phyloP scores from a whole-genome alignment of 2,888 invertebrate genomes.

The Phortica magna region DNA sequence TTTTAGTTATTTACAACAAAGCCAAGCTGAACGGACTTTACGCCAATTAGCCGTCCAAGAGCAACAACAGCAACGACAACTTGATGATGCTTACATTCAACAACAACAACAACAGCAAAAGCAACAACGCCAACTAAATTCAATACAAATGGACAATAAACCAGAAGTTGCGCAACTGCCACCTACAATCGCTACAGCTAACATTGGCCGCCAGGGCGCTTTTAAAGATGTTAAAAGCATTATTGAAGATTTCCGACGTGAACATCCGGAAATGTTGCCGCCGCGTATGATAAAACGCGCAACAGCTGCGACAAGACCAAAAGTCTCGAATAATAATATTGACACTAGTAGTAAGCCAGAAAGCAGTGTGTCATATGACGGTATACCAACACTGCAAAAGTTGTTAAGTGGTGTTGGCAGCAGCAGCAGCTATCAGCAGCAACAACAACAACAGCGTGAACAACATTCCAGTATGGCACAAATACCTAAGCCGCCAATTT shows the following conservation, averaged over 20 bases:
- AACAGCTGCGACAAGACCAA: constrained; percentile 70
- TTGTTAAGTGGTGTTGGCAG: constrained; percentile 36
- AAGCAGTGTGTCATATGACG: not conserved
- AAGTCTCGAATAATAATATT: not conserved
- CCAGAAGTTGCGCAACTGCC: constrained; percentile 38
- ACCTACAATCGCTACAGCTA: constrained; percentile 19
- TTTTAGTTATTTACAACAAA: not conserved
- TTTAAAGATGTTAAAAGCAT: constrained; percentile 91
- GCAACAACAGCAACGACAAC: constrained; percentile 41
- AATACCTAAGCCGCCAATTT: constrained; percentile 14
- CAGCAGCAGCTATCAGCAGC: not conserved
- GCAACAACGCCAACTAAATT: not conserved
- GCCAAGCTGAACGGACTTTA: not conserved
- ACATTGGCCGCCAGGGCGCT: constrained; percentile 84
- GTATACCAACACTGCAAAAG: constrained; percentile 45
- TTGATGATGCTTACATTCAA: constrained; percentile 43
- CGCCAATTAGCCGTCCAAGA: not conserved
- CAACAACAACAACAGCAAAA: not conserved
- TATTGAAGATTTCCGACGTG: constrained; percentile 88
- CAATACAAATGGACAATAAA: constrained; percentile 43
- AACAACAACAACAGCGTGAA: not conserved
- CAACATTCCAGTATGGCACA: constrained; percentile 16
- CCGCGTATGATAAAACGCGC: constrained; percentile 81
- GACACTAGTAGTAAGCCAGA: not conserved
- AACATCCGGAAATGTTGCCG: constrained; percentile 87